These are phyloP conservation scores for Cyclophora punctaria DNA, from an alignment of 2,888 invertebrate species.

Conservation along the genomic window DNA sequence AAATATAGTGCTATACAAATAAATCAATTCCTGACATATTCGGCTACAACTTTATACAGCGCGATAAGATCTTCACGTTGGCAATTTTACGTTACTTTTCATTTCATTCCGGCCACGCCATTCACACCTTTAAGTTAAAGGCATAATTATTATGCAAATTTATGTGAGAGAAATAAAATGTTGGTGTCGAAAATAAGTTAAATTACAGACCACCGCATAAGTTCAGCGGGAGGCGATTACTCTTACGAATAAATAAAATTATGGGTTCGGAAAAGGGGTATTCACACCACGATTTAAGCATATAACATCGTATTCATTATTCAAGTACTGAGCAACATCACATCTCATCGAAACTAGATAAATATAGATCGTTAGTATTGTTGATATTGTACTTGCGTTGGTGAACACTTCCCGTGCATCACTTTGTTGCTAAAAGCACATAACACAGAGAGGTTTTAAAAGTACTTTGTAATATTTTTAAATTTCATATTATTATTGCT, in stretches of 20 bases:
- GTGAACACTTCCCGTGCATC: too few relatives aligned
- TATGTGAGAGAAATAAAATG: constrained; percentile 20
- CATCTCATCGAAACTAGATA: too few relatives aligned
- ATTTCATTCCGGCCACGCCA: constrained; percentile 18
- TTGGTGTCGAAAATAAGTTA: constrained; percentile 28
- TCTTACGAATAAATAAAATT: constrained; percentile 43
- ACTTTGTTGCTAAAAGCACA: too few relatives aligned
- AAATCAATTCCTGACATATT: constrained; percentile 37
- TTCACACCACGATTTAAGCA: too few relatives aligned
- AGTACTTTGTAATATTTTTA: too few relatives aligned
- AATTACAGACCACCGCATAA: constrained; percentile 50
- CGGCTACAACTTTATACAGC: constrained; percentile 43
- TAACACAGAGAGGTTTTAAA: too few relatives aligned
- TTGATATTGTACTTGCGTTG: too few relatives aligned
- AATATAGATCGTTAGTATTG: too few relatives aligned
- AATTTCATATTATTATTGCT: too few relatives aligned
- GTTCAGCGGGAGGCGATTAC: constrained; percentile 32
- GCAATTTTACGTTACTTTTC: constrained; percentile 16
- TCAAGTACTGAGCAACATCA: too few relatives aligned
- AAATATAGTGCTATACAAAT: constrained; percentile 26
- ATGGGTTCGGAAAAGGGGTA: too few relatives aligned
- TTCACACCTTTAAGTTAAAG: constrained; percentile 24
- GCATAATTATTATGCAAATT: constrained; percentile 23
- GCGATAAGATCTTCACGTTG: constrained; percentile 32
- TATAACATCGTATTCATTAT: too few relatives aligned